A percentile compares a stretch with the other conserved stretches of the same genome.
Evolutionary conservation across 1,140 invertebrate genomes (phyloP).

Genomic region (Pentalonia nigronervosa): DNA sequence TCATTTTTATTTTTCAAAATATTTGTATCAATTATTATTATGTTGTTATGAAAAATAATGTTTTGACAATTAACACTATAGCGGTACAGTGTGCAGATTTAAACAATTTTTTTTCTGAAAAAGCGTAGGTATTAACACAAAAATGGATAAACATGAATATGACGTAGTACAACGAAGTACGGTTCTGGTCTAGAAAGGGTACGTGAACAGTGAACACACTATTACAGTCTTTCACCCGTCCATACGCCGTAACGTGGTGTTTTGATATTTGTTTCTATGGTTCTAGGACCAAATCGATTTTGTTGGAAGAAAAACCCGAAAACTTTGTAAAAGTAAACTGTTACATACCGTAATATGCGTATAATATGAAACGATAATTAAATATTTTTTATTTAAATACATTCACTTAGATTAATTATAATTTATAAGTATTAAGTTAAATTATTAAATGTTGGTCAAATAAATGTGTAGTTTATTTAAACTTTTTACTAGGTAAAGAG

Average conservation of each 20-base stretch:
- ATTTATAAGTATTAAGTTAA: background rate
- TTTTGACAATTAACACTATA: background rate
- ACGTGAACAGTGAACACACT: background rate
- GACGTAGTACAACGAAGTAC: background rate
- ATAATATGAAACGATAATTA: background rate
- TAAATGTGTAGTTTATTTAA: background rate
- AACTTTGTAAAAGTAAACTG: background rate
- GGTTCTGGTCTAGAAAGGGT: background rate
- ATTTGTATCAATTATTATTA: background rate
- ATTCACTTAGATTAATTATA: background rate
- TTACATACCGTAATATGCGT: background rate
- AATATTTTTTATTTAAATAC: background rate
- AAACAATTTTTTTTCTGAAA: background rate
- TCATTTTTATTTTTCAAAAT: constrained; percentile 25
- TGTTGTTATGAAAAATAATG: background rate
- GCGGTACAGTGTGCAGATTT: background rate
- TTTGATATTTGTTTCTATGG: constrained; percentile 54
- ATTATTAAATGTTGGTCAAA: background rate
- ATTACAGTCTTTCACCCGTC: background rate
- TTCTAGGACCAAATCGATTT: constrained; percentile 36
- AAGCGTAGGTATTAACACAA: background rate
- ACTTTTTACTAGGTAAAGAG: too few relatives aligned
- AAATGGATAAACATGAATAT: background rate
- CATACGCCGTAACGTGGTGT: background rate
- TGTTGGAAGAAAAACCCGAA: constrained; percentile 11